These are phyloP conservation scores for Bovichtus diacanthus DNA, from an alignment of 2,797 vertebrate species.

Conservation along the genomic window DNA sequence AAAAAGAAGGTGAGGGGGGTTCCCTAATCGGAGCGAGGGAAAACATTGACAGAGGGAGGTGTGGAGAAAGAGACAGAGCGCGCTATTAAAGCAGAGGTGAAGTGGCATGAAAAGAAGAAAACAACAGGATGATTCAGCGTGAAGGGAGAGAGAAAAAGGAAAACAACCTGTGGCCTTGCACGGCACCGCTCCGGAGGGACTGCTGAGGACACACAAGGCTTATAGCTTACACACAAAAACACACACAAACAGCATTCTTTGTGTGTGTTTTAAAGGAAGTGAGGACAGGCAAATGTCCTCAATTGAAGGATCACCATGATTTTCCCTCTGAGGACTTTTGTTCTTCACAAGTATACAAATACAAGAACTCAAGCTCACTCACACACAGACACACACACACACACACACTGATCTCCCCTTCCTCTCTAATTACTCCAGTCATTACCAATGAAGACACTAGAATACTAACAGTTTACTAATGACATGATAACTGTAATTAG, in stretches of 20 bases:
- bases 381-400: constrained; percentile 13
- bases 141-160: constrained; percentile 66
- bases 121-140: constrained; percentile 77
- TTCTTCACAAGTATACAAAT: constrained; percentile 26
- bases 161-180: constrained; percentile 80
- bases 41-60: constrained; percentile 63
- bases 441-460: constrained; percentile 76
- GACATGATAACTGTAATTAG: constrained; percentile 85
- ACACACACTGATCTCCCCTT: constrained; percentile 25
- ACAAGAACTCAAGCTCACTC: constrained; percentile 14
- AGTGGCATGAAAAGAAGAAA: constrained; percentile 69
- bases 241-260: constrained; percentile 12
- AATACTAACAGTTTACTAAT: constrained; percentile 81
- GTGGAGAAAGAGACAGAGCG: constrained; percentile 73
- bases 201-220: constrained; percentile 42
- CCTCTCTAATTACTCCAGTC: constrained; percentile 73
- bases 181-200: constrained; percentile 60
- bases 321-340: constrained; percentile 44
- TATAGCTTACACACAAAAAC: constrained; percentile 2
- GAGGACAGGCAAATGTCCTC: constrained; percentile 47
- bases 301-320: constrained; percentile 57
- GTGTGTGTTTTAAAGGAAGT: constrained; percentile 21
- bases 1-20: constrained; percentile 57
- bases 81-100: constrained; percentile 69
- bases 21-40: constrained; percentile 67